phyloP scores from a whole-genome alignment of 1,140 invertebrate species.

The Triops cancriformis region DNA sequence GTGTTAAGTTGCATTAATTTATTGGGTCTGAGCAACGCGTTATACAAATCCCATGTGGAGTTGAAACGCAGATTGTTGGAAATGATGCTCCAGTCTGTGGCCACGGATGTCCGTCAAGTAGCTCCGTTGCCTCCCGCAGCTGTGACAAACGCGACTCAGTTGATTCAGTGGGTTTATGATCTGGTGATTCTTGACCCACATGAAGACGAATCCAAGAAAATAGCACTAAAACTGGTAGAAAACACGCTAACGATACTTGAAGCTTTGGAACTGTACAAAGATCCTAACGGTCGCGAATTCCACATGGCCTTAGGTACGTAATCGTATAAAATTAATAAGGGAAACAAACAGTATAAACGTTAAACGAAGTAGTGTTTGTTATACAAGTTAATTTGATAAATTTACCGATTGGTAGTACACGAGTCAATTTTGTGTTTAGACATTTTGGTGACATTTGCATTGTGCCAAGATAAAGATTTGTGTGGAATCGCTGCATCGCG shows the following conservation, averaged over 20 bases:
- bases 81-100: slow-evolving; percentile 50
- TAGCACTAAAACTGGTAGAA: slow-evolving; percentile 48
- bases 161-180: slow-evolving; percentile 51
- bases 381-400: too few relatives aligned
- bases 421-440: slow-evolving; percentile 35
- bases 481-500: slow-evolving; percentile 53
- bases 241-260: slow-evolving; percentile 49
- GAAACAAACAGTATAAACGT: too few relatives aligned
- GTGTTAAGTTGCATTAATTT: slow-evolving; percentile 54
- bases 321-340: background rate
- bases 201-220: slow-evolving; percentile 45
- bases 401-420: background rate
- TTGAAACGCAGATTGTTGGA: slow-evolving; percentile 52
- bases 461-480: slow-evolving; percentile 46
- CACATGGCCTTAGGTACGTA: slow-evolving; percentile 42
- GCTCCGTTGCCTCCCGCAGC: background rate
- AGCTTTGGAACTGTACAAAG: slow-evolving; percentile 45
- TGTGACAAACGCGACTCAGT: slow-evolving; percentile 47
- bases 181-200: slow-evolving; percentile 48
- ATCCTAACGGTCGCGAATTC: slow-evolving; percentile 43
- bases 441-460: slow-evolving; percentile 48
- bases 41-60: slow-evolving; percentile 48
- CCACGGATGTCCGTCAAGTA: slow-evolving; percentile 44
- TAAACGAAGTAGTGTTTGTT: too few relatives aligned
- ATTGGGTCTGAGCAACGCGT: slow-evolving; percentile 48